Evolutionary conservation across 2,113 vertebrate species (phyloP).

Genomic region (Pachycephala philippinensis): DNA sequence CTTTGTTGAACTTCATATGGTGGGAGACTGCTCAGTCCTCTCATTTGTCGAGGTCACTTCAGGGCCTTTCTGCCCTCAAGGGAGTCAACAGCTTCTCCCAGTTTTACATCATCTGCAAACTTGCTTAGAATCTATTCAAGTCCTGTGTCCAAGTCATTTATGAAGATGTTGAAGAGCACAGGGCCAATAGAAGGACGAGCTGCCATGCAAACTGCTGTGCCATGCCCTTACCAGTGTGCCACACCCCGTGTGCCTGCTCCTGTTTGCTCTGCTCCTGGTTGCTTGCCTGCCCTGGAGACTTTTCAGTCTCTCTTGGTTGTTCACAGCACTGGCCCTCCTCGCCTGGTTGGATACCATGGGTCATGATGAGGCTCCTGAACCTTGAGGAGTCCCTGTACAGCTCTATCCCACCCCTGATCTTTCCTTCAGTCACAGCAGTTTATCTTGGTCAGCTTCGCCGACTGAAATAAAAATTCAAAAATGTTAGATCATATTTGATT

Average conservation of each 20-base stretch:
- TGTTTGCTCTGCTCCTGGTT: neutral
- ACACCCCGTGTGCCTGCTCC: neutral
- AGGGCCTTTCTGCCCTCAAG: neutral
- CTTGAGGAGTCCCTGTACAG: neutral
- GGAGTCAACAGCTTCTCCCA: neutral
- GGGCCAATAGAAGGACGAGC: accelerated
- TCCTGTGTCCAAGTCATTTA: neutral
- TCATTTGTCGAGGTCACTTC: neutral
- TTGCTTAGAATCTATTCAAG: no score
- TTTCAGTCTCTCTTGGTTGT: neutral
- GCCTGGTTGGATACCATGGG: neutral
- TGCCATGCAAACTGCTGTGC: neutral
- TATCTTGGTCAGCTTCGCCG: accelerated
- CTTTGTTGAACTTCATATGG: neutral
- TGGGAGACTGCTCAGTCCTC: neutral
- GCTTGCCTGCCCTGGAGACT: neutral
- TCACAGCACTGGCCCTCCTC: accelerated
- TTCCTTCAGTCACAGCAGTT: neutral
- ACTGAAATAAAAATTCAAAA: neutral
- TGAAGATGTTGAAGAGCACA: neutral
- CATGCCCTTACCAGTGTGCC: accelerated
- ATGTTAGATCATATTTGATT: neutral
- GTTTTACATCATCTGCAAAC: neutral
- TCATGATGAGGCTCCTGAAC: neutral
- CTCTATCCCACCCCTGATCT: accelerated